A percentile compares a stretch with the other conserved stretches of the same genome.
These are phyloP conservation scores for Strigamia maritima DNA, from an alignment of 2,888 invertebrate genomes.

Conservation along the genomic window DNA sequence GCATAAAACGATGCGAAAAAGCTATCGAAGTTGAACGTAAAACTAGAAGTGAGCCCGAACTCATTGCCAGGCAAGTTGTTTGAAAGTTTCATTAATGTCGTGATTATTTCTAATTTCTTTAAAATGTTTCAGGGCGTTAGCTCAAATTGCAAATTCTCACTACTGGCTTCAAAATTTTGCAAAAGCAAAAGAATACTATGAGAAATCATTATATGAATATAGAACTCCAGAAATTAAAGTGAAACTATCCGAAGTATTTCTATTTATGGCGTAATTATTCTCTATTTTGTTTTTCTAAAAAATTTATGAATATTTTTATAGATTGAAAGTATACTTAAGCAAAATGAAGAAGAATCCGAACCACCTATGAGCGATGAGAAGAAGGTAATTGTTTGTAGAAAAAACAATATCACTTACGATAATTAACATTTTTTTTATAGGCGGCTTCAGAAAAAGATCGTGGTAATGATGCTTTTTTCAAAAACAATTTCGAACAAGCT, in stretches of 20 bases:
- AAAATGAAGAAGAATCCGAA: conserved; percentile 56
- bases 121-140: conserved; percentile 53
- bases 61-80: conserved; percentile 76
- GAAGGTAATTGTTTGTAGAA: background rate
- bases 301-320: no score
- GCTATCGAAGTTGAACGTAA: conserved; percentile 94
- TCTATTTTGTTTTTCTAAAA: no score
- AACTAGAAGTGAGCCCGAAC: conserved; percentile 93
- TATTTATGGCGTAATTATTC: no score
- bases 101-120: background rate
- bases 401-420: background rate
- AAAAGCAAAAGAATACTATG: conserved; percentile 82
- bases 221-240: conserved; percentile 91
- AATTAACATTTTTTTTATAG: conserved; percentile 48
- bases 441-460: conserved; percentile 79
- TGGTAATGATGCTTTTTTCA: conserved; percentile 90
- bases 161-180: conserved; percentile 65
- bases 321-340: no score
- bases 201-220: conserved; percentile 97
- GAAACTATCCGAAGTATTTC: conserved; percentile 51
- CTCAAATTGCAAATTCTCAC: conserved; percentile 57
- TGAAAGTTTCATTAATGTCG: background rate
- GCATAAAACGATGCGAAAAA: conserved; percentile 86
- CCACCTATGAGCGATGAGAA: conserved; percentile 24
- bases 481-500: conserved; percentile 65